Percentiles rank a stretch among this genome's conserved stretches.
Conservation (phyloP, 2,797 vertebrate species). For the Podarcis siculus region DNA sequence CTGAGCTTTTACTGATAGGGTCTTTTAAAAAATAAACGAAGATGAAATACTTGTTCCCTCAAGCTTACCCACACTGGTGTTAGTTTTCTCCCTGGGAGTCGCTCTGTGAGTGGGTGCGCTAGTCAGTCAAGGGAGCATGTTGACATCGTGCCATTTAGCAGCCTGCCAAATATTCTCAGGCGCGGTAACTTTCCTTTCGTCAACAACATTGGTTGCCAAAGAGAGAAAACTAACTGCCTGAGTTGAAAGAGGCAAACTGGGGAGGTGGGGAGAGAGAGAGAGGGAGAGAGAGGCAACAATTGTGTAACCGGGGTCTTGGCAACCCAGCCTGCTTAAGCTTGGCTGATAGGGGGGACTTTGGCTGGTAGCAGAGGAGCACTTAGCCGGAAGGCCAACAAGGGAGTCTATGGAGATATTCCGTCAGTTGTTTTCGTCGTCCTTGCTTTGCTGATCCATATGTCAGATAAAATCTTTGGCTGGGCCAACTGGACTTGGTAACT, state of each 20-base stretch:
- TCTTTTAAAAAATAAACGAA: slow-evolving; percentile 11
- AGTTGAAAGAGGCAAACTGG: not conserved
- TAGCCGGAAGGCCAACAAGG: slow-evolving; percentile 43
- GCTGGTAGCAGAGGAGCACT: not conserved
- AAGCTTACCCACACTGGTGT: slow-evolving; percentile 56
- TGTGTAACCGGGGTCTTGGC: slow-evolving; percentile 41
- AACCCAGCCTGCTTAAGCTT: slow-evolving; percentile 16
- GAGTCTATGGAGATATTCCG: not conserved
- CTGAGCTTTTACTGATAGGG: slow-evolving; percentile 42
- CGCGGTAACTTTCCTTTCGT: slow-evolving; percentile 70
- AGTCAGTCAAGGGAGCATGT: slow-evolving; percentile 61
- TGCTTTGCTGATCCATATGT: not conserved
- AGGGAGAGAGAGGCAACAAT: slow-evolving; percentile 1
- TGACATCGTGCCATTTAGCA: slow-evolving; percentile 51
- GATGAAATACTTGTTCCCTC: slow-evolving; percentile 55
- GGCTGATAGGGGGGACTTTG: not conserved
- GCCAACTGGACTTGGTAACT: not conserved
- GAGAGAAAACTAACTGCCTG: not conserved
- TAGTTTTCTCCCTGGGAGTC: slow-evolving; percentile 70
- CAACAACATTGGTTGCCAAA: slow-evolving; percentile 32
- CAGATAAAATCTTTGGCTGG: not conserved
- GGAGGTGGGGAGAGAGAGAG: not conserved
- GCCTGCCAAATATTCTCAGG: slow-evolving; percentile 60
- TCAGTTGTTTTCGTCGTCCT: not conserved
- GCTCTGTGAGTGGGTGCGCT: slow-evolving; percentile 49